Evolutionary conservation across 1,140 invertebrate genomes (phyloP), one percentile per base, ranked within the genome.

Genomic region (Heliconius congener): DNA sequence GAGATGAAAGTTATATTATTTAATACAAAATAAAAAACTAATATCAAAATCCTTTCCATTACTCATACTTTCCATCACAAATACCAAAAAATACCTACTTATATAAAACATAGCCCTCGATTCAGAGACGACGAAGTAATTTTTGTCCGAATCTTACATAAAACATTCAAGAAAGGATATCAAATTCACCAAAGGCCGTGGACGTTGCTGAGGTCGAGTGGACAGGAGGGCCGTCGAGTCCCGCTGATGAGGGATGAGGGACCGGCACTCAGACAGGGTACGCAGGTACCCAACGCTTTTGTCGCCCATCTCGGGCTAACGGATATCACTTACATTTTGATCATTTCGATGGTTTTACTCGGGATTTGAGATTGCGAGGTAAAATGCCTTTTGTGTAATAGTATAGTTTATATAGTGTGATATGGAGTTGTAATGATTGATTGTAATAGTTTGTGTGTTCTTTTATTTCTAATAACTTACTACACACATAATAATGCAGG

Each of bases 201-300:
- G 79, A 81, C 83, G 83, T 84, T 74, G 79, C 50, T 34, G 77
- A 82, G 81, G 82, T 85, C 81, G 83, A 84, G 85, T 84, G 77
- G 74, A 73, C 72, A 76, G 71, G 72, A 84, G 83, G 83, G 81
- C 79, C 83, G 76, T 84, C 84, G 81, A 85, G 82, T 82, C 81
- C 71, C 82, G 80, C 81, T 83, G 84, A 85, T 84, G 81, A 85
- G 82, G 81, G 84, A 85, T 84, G 81, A 85, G 82, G 81, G 81
- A 77, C 76, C 78, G 75, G 71, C 60, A 74, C 78, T 76, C 74
- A 77, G 79, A 81, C 71, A 76, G 79, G 74, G 74, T 73, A 73
- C 79, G 39, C 76, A 78, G 75, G 66, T 76, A 84, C 75, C 78
- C 27, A 66, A 66, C 42, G 42, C 70, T 66, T 80, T 76, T 76